phyloP scores from a whole-genome alignment of 2,888 invertebrate species.

The Hyles lineata region DNA sequence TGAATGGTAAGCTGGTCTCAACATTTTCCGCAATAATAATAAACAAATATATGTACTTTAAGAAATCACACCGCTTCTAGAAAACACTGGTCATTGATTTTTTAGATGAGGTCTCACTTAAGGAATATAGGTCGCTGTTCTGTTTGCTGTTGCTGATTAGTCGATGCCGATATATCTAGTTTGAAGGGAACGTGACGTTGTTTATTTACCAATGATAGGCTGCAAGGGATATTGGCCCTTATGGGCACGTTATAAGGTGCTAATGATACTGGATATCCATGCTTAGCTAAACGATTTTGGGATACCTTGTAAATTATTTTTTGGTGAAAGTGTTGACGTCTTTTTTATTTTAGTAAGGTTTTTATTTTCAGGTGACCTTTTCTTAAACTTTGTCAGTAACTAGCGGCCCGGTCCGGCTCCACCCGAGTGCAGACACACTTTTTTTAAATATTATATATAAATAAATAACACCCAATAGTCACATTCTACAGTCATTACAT shows the following conservation, averaged over 20 bases:
- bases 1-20: too few relatives aligned
- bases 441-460: too few relatives aligned
- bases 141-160: constrained; percentile 25
- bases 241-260: neutral
- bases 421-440: too few relatives aligned
- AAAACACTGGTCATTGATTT: neutral
- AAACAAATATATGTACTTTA: neutral
- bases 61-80: neutral
- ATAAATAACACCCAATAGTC: too few relatives aligned
- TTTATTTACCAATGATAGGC: constrained; percentile 2
- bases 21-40: neutral
- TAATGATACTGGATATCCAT: neutral
- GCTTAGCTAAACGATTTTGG: neutral
- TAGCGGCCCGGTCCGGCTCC: too few relatives aligned
- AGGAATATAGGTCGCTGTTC: constrained; percentile 30
- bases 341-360: too few relatives aligned
- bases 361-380: too few relatives aligned
- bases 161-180: constrained; percentile 26
- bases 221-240: neutral
- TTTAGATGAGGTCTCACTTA: constrained; percentile 27
- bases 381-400: too few relatives aligned
- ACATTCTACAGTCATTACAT: too few relatives aligned
- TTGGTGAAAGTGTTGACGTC: too few relatives aligned
- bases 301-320: too few relatives aligned
- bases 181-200: constrained; percentile 15